A percentile compares a stretch with the other conserved stretches of the same genome.
phyloP scores from a whole-genome alignment of 2,797 vertebrate species.

The Pseudochirops corinnae region DNA sequence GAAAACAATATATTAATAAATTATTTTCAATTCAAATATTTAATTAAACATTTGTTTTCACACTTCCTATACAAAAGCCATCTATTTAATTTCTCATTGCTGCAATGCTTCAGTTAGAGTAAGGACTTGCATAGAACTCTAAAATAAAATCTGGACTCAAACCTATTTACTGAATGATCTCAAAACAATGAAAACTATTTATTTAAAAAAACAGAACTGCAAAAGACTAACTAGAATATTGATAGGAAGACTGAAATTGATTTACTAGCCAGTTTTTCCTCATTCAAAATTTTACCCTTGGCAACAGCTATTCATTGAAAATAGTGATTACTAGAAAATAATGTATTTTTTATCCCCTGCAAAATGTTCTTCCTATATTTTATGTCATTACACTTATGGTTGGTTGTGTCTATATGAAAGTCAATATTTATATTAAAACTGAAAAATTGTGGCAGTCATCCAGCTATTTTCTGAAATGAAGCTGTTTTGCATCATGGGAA shows the following conservation, averaged over 20 bases:
- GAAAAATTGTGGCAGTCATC: not conserved
- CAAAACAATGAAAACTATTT: constrained; percentile 64
- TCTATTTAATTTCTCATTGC: not conserved
- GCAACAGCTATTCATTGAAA: constrained; percentile 39
- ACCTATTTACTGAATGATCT: constrained; percentile 26
- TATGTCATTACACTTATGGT: not conserved
- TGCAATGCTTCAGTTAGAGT: not conserved
- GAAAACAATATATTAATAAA: not conserved
- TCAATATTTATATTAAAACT: not conserved
- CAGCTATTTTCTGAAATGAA: not conserved
- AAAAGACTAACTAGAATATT: constrained; percentile 26
- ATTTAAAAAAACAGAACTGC: constrained; percentile 37
- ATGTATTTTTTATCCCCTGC: not conserved
- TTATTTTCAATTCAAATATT: not conserved
- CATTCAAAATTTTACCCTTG: constrained; percentile 27
- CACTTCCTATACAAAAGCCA: not conserved
- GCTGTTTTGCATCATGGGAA: not conserved
- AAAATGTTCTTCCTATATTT: not conserved
- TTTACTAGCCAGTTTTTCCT: constrained; percentile 33
- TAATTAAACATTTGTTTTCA: not conserved
- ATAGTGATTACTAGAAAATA: not conserved
- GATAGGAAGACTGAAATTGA: constrained; percentile 31
- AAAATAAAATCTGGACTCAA: not conserved
- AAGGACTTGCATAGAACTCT: not conserved
- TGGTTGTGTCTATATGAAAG: not conserved